Percentiles rank a stretch among this genome's conserved stretches.
Evolutionary conservation across 2,113 vertebrate species (phyloP).

Genomic region (Ariopsis seemanni): DNA sequence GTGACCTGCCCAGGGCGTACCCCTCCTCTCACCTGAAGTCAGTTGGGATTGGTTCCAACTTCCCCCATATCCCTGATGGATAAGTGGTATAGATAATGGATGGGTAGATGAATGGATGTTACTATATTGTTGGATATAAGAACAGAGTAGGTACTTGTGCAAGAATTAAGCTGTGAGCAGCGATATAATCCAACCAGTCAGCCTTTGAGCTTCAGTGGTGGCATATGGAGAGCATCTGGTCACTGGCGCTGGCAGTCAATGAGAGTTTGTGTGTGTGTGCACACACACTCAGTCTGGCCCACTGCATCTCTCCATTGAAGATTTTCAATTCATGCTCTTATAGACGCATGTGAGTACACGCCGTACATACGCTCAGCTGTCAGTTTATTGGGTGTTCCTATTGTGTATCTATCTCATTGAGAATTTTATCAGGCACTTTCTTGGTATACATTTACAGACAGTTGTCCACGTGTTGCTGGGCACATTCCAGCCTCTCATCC

Average conservation of each 20-base stretch:
- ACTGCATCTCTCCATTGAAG: not conserved
- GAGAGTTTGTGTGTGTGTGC: slow-evolving; percentile 1
- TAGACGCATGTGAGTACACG: not conserved
- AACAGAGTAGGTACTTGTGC: not conserved
- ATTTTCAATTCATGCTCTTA: slow-evolving; percentile 15
- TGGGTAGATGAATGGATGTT: not conserved
- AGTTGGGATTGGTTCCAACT: too few relatives aligned
- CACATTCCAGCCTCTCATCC: not conserved
- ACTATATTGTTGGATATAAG: not conserved
- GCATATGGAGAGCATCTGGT: slow-evolving; percentile 33
- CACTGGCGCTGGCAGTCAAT: slow-evolving; percentile 23
- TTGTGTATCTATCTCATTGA: not conserved
- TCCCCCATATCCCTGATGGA: too few relatives aligned
- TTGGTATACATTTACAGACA: not conserved
- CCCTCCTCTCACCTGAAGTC: too few relatives aligned
- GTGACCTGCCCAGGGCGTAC: too few relatives aligned
- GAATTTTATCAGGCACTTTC: not conserved
- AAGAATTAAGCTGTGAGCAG: not conserved
- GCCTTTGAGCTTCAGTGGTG: not conserved
- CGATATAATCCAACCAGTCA: slow-evolving; percentile 7
- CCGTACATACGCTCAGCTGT: not conserved
- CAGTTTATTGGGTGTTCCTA: not conserved
- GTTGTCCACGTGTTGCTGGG: not conserved
- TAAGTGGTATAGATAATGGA: too few relatives aligned
- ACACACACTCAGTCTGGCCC: not conserved